phyloP scores from a whole-genome alignment of 2,113 vertebrate species.

The Sceloporus undulatus region DNA sequence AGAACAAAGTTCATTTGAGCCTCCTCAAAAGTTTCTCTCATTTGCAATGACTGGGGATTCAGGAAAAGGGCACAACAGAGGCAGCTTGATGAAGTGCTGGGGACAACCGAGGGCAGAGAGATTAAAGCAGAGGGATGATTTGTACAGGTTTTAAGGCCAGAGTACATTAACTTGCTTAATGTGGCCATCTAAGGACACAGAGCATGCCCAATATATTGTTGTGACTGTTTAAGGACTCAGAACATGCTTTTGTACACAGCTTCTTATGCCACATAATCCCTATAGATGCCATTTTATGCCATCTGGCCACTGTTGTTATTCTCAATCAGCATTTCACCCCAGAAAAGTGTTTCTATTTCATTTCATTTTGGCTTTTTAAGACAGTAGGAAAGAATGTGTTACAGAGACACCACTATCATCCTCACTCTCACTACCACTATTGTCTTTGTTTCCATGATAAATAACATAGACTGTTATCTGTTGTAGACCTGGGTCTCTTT shows the following conservation, averaged over 20 bases:
- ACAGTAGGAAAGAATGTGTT: neutral
- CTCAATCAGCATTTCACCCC: conserved; percentile 77
- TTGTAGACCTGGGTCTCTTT: neutral
- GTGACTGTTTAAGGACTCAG: conserved; percentile 72
- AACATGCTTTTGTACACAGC: conserved; percentile 71
- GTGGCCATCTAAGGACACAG: conserved; percentile 77
- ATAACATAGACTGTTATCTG: neutral
- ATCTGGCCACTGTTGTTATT: conserved; percentile 82
- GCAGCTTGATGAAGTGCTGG: conserved; percentile 52
- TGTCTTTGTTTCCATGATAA: no score
- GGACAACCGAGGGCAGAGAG: conserved; percentile 57
- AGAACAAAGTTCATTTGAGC: conserved; percentile 29
- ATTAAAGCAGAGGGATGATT: conserved; percentile 59
- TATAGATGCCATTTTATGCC: conserved; percentile 82
- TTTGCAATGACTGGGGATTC: conserved; percentile 45
- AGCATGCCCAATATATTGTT: conserved; percentile 65
- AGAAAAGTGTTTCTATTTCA: conserved; percentile 74
- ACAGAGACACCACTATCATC: no score
- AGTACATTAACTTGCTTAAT: conserved; percentile 61
- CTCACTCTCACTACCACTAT: no score
- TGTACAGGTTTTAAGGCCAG: conserved; percentile 62
- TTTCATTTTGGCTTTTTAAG: conserved; percentile 35
- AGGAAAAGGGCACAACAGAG: conserved; percentile 47
- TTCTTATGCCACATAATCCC: conserved; percentile 80
- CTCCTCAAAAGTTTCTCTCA: conserved; percentile 47